Evolutionary conservation across 2,797 vertebrate species (phyloP).

Genomic region (Octomys mimax): DNA sequence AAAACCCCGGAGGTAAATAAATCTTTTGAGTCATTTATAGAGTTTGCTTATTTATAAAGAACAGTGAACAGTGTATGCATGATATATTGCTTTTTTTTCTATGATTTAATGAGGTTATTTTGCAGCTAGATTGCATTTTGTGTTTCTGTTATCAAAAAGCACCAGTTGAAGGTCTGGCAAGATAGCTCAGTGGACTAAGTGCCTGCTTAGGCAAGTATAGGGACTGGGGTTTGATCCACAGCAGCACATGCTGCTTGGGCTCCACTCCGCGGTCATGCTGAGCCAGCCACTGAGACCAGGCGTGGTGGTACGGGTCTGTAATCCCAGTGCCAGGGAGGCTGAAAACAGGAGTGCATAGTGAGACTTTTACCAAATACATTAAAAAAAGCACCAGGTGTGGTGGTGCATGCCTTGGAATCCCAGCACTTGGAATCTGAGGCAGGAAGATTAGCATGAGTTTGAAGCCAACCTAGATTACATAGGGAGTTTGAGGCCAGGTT

Average conservation of each 20-base stretch:
- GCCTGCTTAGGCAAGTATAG: no score
- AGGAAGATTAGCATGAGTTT: background rate
- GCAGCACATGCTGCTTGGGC: no score
- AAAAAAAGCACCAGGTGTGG: background rate
- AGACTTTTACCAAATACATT: no score
- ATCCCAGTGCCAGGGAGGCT: no score
- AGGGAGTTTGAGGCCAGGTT: background rate
- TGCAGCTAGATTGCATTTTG: slow-evolving; percentile 42
- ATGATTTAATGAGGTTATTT: slow-evolving; percentile 54
- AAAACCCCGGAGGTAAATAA: slow-evolving; percentile 2
- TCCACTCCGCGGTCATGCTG: no score
- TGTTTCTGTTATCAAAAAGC: background rate
- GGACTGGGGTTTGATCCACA: no score
- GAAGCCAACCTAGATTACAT: background rate
- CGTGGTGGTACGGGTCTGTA: no score
- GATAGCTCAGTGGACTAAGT: no score
- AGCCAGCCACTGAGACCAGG: no score
- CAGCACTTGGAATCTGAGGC: background rate
- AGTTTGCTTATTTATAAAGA: slow-evolving; percentile 58
- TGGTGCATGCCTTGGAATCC: background rate
- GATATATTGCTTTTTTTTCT: slow-evolving; percentile 18
- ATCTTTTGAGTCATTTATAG: slow-evolving; percentile 21
- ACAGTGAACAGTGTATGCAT: background rate
- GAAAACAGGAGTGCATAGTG: no score
- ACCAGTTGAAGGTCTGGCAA: background rate